Evolutionary conservation across 2,888 invertebrate species (phyloP).

Genomic region (Lycocerus yunnanus): DNA sequence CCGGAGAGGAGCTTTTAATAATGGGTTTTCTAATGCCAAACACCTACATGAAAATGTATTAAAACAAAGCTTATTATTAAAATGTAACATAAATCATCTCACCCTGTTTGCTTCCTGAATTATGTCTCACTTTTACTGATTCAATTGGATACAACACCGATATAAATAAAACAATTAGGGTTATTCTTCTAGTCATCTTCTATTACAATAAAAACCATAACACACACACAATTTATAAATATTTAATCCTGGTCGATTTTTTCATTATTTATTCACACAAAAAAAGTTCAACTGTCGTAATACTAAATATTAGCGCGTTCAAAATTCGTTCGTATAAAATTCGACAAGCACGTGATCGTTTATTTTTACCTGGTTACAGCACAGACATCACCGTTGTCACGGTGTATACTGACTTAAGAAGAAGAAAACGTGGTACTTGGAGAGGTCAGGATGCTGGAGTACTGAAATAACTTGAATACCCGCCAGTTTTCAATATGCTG

Average conservation of each 20-base stretch:
- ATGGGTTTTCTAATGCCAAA: neutral
- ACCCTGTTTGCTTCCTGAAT: slow-evolving; percentile 44
- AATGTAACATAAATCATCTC: slow-evolving; percentile 16
- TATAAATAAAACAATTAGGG: slow-evolving; percentile 14
- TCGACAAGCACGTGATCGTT: slow-evolving; percentile 42
- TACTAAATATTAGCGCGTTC: slow-evolving; percentile 13
- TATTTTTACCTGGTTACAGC: slow-evolving; percentile 32
- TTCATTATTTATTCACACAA: neutral
- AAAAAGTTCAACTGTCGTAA: neutral
- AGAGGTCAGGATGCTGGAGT: slow-evolving; percentile 40
- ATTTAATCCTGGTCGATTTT: neutral
- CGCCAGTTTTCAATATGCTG: slow-evolving; percentile 25
- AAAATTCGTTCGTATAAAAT: slow-evolving; percentile 22
- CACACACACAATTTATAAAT: neutral
- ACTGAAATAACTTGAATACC: slow-evolving; percentile 44
- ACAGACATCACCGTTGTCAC: slow-evolving; percentile 44
- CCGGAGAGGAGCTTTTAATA: neutral
- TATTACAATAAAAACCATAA: slow-evolving; percentile 1
- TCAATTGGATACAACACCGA: slow-evolving; percentile 25
- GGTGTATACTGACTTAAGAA: slow-evolving; percentile 44
- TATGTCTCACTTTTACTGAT: slow-evolving; percentile 39
- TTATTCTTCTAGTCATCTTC: slow-evolving; percentile 11
- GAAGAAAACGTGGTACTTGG: slow-evolving; percentile 30
- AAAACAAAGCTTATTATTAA: neutral
- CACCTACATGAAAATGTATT: neutral